Evolutionary conservation across 2,888 invertebrate genomes (phyloP).

Genomic region (Dermolepida albohirtum): DNA sequence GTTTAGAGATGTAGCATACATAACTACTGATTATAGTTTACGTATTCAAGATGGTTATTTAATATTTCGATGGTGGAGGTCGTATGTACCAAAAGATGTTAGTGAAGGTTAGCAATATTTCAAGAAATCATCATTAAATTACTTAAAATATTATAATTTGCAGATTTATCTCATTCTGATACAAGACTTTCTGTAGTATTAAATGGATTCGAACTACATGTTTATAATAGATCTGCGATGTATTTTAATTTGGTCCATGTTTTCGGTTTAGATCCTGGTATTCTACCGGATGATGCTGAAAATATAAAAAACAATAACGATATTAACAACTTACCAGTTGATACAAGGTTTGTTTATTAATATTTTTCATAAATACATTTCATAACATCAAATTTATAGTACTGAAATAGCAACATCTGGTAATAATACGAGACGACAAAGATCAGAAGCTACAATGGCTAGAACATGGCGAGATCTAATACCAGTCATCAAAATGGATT

Average conservation of each 20-base stretch:
- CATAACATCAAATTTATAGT: constrained; percentile 33
- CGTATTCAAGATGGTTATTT: constrained; percentile 96
- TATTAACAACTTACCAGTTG: constrained; percentile 15
- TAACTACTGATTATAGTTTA: constrained; percentile 92
- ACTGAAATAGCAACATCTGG: constrained; percentile 29
- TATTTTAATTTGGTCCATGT: constrained; percentile 89
- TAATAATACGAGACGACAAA: constrained; percentile 63
- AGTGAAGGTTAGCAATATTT: constrained; percentile 79
- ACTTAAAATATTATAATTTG: constrained; percentile 50
- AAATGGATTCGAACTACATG: constrained; percentile 94
- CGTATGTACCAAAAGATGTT: constrained; percentile 94
- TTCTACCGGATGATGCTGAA: constrained; percentile 69
- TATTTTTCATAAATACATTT: constrained; percentile 4
- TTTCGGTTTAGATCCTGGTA: constrained; percentile 85
- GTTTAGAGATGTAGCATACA: constrained; percentile 95
- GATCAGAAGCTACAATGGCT: constrained; percentile 86
- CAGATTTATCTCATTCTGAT: constrained; percentile 95
- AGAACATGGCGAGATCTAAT: constrained; percentile 95
- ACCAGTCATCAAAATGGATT: constrained; percentile 95
- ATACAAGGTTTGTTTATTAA: constrained; percentile 17
- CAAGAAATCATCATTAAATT: constrained; percentile 1
- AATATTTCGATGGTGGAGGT: constrained; percentile 98
- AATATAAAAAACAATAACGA: constrained; percentile 46
- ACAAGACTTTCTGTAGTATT: constrained; percentile 90
- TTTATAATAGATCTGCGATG: constrained; percentile 91